Conservation (phyloP, 2,797 vertebrate species). For the Gallinago nigripennis region DNA sequence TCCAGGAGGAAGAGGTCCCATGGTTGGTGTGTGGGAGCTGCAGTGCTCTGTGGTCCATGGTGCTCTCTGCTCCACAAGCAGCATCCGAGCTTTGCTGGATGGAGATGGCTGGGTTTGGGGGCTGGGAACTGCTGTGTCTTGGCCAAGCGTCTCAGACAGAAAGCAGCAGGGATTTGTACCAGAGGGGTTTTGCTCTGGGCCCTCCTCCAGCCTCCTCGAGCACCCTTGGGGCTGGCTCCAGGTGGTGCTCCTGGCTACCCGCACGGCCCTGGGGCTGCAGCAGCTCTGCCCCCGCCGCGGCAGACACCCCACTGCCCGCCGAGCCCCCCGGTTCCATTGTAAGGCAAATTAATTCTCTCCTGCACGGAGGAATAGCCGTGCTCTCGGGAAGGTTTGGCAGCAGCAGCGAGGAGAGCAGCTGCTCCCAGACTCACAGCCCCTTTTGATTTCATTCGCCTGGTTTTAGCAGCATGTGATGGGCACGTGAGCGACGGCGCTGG, state of each 20-base stretch:
- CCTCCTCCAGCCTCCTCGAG: neutral
- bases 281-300: fast-evolving
- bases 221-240: neutral
- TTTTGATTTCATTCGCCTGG: neutral
- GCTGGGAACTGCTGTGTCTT: fast-evolving
- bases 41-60: fast-evolving
- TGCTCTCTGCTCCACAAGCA: fast-evolving
- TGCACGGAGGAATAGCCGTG: neutral
- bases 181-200: neutral
- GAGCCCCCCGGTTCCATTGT: neutral
- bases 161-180: neutral
- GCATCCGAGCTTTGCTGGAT: fast-evolving
- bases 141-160: fast-evolving
- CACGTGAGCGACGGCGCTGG: fast-evolving
- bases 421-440: neutral
- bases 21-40: fast-evolving
- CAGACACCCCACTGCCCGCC: neutral
- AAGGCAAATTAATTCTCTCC: slow-evolving; percentile 18
- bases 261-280: fast-evolving
- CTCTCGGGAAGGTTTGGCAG: slow-evolving; percentile 14
- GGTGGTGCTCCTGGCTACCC: neutral
- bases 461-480: neutral
- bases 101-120: fast-evolving
- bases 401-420: slow-evolving; percentile 1
- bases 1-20: neutral